Percentiles rank a stretch among this genome's conserved stretches.
Conservation (phyloP, 2,113 vertebrate genomes). For the Felis catus region DNA sequence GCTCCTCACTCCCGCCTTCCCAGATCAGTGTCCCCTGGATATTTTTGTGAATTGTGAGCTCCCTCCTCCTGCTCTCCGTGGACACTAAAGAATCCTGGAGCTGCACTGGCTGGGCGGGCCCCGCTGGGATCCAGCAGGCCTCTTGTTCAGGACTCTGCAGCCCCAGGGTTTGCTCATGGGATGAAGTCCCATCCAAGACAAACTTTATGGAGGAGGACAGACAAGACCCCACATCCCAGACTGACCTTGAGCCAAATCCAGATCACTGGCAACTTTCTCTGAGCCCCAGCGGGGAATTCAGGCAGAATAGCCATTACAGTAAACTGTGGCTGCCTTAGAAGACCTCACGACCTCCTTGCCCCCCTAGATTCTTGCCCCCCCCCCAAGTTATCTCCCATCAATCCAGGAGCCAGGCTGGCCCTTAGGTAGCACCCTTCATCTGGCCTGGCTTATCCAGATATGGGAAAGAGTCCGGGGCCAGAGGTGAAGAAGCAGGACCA, state of each 20-base stretch:
- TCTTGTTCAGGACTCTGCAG: conserved; percentile 45
- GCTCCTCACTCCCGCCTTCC: background rate
- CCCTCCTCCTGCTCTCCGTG: background rate
- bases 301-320: background rate
- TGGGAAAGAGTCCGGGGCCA: background rate
- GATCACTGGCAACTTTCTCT: conserved; percentile 44
- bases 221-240: conserved; percentile 71
- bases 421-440: background rate
- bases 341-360: background rate
- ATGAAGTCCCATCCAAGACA: conserved; percentile 69
- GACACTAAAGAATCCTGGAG: conserved; percentile 25
- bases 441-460: background rate
- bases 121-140: conserved; percentile 39
- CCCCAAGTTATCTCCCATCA: background rate
- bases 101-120: background rate
- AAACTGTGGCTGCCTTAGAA: background rate
- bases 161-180: conserved; percentile 64
- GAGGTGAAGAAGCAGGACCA: background rate
- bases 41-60: conserved; percentile 67
- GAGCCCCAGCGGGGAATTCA: background rate
- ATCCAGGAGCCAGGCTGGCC: background rate
- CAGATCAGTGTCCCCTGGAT: background rate
- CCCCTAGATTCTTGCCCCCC: background rate
- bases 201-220: conserved; percentile 67
- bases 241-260: conserved; percentile 58